Evolutionary conservation across 2,797 vertebrate genomes (phyloP).

Genomic region (Bradypodion ventrale): DNA sequence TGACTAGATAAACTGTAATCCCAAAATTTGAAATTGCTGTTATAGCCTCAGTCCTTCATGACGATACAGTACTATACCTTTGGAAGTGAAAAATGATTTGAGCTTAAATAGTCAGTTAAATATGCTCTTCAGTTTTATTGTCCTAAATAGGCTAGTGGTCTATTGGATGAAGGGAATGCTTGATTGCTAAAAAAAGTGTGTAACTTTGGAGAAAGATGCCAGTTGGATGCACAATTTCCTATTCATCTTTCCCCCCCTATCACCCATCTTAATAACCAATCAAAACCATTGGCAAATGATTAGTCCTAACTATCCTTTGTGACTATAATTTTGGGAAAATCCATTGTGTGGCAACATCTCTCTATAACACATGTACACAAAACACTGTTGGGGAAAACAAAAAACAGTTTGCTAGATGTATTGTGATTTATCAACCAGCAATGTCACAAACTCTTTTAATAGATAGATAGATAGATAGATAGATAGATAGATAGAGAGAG

Average conservation of each 20-base stretch:
- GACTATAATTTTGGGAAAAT: constrained; percentile 45
- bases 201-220: constrained; percentile 57
- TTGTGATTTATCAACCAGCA: constrained; percentile 7
- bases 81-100: constrained; percentile 54
- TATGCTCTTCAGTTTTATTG: constrained; percentile 51
- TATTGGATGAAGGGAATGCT: constrained; percentile 61
- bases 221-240: constrained; percentile 38
- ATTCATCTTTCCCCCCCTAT: constrained; percentile 16
- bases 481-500: too few relatives aligned
- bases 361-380: constrained; percentile 2
- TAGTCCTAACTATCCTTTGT: constrained; percentile 38
- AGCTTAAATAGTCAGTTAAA: constrained; percentile 59
- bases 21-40: constrained; percentile 49
- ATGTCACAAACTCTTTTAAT: constrained; percentile 7
- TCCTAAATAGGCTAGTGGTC: constrained; percentile 53
- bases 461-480: too few relatives aligned
- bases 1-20: constrained; percentile 56
- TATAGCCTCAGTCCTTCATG: constrained; percentile 40
- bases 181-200: constrained; percentile 51
- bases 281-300: constrained; percentile 47
- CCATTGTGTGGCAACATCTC: constrained; percentile 26
- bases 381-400: neutral
- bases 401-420: constrained; percentile 38
- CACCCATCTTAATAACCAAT: constrained; percentile 52
- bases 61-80: constrained; percentile 61